Conservation (phyloP, 2,113 vertebrate species). For the Ictalurus punctatus region DNA sequence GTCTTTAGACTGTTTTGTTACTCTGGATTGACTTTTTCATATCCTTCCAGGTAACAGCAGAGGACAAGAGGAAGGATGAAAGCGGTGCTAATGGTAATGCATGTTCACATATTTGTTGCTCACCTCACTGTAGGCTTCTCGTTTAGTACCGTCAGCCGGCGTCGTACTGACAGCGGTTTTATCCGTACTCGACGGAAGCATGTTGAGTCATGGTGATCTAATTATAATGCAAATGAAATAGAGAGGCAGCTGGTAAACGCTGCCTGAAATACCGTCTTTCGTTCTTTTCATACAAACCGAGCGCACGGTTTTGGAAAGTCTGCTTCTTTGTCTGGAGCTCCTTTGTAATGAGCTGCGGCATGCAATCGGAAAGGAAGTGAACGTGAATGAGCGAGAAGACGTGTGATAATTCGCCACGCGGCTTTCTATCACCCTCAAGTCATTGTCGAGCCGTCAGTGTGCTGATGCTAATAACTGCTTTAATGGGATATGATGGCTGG, state of each 20-base stretch:
- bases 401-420: slow-evolving; percentile 14
- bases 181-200: background rate
- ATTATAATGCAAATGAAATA: slow-evolving; percentile 25
- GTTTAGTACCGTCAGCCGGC: background rate
- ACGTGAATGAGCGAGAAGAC: slow-evolving; percentile 39
- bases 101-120: background rate
- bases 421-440: slow-evolving; percentile 33
- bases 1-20: slow-evolving; percentile 2
- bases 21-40: slow-evolving; percentile 10
- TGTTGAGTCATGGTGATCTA: background rate
- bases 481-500: slow-evolving; percentile 51
- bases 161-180: background rate
- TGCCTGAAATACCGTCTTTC: background rate
- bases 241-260: slow-evolving; percentile 6
- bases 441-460: slow-evolving; percentile 39
- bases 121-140: background rate
- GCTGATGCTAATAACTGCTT: slow-evolving; percentile 47
- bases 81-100: slow-evolving; percentile 60
- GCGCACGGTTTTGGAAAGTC: slow-evolving; percentile 17
- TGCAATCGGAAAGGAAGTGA: slow-evolving; percentile 25
- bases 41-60: slow-evolving; percentile 69
- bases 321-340: slow-evolving; percentile 17
- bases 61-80: slow-evolving; percentile 66
- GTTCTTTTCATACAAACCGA: background rate
- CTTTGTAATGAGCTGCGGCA: background rate